Percentiles rank a stretch among this genome's conserved stretches.
These are phyloP conservation scores for Nephila pilipes DNA, from an alignment of 1,140 invertebrate species.

Conservation along the genomic window DNA sequence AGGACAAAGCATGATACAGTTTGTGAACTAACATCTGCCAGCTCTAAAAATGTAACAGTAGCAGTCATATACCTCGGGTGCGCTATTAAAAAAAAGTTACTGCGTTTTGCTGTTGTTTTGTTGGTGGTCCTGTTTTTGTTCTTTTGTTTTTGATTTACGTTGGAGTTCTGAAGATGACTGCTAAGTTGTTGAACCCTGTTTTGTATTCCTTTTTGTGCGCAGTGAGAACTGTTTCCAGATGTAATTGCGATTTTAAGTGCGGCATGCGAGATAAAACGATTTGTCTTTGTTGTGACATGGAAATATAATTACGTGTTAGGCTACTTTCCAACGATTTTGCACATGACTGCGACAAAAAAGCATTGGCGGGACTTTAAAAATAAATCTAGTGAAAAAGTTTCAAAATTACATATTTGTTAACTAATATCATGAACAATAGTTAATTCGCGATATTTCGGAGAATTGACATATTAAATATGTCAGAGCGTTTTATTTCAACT, in stretches of 20 bases:
- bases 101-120: conserved; percentile 17
- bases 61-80: not conserved
- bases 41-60: conserved; percentile 70
- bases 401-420: no score
- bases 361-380: no score
- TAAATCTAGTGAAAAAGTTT: no score
- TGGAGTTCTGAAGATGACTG: conserved; percentile 4
- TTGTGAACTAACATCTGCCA: conserved; percentile 59
- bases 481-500: no score
- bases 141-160: not conserved
- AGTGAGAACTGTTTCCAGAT: not conserved
- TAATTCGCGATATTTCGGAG: no score
- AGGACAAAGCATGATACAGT: conserved; percentile 63
- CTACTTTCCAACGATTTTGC: no score
- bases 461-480: no score
- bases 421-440: no score
- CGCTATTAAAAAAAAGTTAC: conserved; percentile 42
- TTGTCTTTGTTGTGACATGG: not conserved
- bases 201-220: not conserved
- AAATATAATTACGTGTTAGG: conserved; percentile 25
- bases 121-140: conserved; percentile 29
- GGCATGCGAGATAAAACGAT: not conserved
- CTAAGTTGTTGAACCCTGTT: conserved; percentile 55
- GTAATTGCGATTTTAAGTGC: conserved; percentile 17
- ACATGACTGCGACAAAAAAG: no score